Percentiles rank a stretch among this genome's conserved stretches.
phyloP scores from a whole-genome alignment of 2,888 invertebrate species.

The Barypeithes pellucidus region DNA sequence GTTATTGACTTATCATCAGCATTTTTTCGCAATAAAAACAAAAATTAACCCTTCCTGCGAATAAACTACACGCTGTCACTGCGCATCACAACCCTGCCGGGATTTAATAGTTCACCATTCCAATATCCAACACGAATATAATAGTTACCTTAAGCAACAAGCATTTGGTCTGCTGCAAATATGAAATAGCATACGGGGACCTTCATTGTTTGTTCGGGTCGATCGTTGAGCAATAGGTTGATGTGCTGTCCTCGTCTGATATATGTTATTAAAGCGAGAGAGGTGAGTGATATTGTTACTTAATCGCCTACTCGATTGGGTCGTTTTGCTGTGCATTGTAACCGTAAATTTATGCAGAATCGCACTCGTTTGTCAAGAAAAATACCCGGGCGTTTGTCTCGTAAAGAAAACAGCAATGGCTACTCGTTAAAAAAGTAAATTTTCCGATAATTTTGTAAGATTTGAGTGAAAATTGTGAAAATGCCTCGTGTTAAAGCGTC shows the following conservation, averaged over 20 bases:
- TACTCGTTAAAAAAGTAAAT: slow-evolving; percentile 8
- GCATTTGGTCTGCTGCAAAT: slow-evolving; percentile 36
- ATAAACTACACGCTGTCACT: slow-evolving; percentile 43
- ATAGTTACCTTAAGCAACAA: neutral
- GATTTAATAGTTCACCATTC: slow-evolving; percentile 27
- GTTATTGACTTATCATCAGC: slow-evolving; percentile 30
- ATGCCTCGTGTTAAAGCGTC: slow-evolving; percentile 77
- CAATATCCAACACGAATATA: neutral
- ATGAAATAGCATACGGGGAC: slow-evolving; percentile 43
- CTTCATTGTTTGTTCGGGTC: neutral
- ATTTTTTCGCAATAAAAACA: slow-evolving; percentile 32
- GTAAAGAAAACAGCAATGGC: slow-evolving; percentile 30
- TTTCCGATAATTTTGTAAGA: slow-evolving; percentile 13
- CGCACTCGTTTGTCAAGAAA: slow-evolving; percentile 42
- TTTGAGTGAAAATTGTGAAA: slow-evolving; percentile 29
- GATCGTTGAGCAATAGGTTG: neutral
- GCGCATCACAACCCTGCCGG: slow-evolving; percentile 42
- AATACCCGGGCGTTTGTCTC: slow-evolving; percentile 37
- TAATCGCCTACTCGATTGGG: slow-evolving; percentile 11
- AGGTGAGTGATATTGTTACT: neutral
- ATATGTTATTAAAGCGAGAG: neutral
- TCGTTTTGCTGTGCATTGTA: slow-evolving; percentile 46
- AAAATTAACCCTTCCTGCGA: slow-evolving; percentile 38
- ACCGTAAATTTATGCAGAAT: slow-evolving; percentile 50
- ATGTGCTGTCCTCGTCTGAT: slow-evolving; percentile 9